Base-by-base conservation (phyloP, 2,888 invertebrate genomes). In the Idaea aversata region DNA sequence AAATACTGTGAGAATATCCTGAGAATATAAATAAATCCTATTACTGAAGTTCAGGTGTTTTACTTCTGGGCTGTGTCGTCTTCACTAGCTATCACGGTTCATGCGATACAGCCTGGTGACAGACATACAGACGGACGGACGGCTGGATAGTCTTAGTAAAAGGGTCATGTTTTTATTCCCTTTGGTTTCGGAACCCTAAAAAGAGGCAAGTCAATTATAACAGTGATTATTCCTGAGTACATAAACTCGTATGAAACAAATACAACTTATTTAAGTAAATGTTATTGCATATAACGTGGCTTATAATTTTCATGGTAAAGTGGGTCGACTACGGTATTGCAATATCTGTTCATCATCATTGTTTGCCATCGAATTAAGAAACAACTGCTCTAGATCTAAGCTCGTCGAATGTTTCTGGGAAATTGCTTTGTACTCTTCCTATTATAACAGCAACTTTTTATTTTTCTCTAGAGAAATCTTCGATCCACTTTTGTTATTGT, bases 391-490 rank as follows among this genome's bases (percentile, higher is more conserved):
- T 78, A 89, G 87, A 88, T 91, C 78, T 77, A 75, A 82, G 75
- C 78, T 79, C 81, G 82, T 86, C 80, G 81, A 84, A 83, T 76
- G 78, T 82, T 85, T 86, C 86, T 89, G 88, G 84, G 89, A 91
- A 90, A 89, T 86, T 82, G 77, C 83, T 80, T 86, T 76, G 81
- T 79, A 75, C 81, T 82, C 78, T 85, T 82, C 78, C 84, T 79
- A 87, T 88, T 88, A 85, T 86, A 72, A 76, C 78, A 80, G 78
- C 77, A 80, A 79, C 79, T 81, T 83, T 84, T 76, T 79, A 80
- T 77, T 75, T 82, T 87, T 88, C 84, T 83, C 82, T 80, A 71
- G 83, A 84, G 87, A 88, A 89, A 90, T 85, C 82, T 75, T 72
- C 76, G 82, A 68, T 78, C 86, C 77, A 73, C 80, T 84, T 88